phyloP scores from a whole-genome alignment of 2,113 vertebrate genomes.

The Paradisaea rubra region DNA sequence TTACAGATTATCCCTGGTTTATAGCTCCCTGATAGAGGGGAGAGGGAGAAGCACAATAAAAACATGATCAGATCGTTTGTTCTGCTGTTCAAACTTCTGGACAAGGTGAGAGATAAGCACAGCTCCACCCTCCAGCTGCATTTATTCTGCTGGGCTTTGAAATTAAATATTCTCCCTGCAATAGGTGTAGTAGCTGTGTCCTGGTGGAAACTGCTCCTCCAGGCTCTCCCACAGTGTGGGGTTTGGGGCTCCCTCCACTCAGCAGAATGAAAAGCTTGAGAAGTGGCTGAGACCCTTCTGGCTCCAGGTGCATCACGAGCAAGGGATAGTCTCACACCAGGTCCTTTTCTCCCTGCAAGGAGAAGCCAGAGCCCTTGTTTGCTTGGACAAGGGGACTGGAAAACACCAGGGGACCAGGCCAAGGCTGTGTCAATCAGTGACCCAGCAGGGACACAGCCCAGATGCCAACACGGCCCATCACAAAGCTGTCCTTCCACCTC shows the following conservation, averaged over 20 bases:
- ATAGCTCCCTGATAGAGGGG: not conserved
- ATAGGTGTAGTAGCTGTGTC: not conserved
- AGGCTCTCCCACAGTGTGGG: rapidly evolving
- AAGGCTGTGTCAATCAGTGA: not conserved
- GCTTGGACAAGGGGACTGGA: not conserved
- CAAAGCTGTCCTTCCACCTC: not conserved
- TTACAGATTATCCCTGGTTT: not conserved
- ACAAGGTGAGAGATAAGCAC: not conserved
- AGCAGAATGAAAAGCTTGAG: not conserved
- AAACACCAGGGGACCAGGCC: not conserved
- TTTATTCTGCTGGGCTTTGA: not conserved
- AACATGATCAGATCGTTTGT: not conserved
- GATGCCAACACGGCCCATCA: too few relatives aligned
- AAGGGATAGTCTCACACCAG: not conserved
- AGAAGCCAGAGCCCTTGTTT: not conserved
- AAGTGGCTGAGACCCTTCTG: not conserved
- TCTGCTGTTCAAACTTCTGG: conserved; percentile 29
- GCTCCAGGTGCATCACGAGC: not conserved
- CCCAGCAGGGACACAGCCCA: not conserved
- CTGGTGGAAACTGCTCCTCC: not conserved
- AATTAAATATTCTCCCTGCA: not conserved
- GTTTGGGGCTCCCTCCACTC: not conserved
- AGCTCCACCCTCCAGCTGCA: conserved; percentile 13
- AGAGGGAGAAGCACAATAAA: not conserved
- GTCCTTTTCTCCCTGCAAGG: not conserved